Evolutionary conservation across 2,888 invertebrate species (phyloP).

Genomic region (Achlya flavicornis): DNA sequence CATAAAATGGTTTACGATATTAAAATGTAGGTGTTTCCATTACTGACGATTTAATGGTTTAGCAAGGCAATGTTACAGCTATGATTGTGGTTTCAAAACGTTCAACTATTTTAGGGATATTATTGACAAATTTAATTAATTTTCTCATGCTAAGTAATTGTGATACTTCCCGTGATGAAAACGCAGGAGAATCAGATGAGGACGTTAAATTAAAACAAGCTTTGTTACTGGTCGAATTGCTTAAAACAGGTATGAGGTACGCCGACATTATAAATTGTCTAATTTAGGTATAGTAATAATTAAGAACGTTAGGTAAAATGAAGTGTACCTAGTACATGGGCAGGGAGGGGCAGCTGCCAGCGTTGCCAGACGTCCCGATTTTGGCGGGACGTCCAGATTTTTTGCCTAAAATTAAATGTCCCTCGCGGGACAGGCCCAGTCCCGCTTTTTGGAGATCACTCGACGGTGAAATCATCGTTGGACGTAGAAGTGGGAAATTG

Average conservation of each 20-base stretch:
- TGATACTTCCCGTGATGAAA: conserved; percentile 16
- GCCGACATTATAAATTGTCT: not conserved
- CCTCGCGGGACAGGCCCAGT: too few relatives aligned
- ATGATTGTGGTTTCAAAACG: conserved; percentile 34
- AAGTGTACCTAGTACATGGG: too few relatives aligned
- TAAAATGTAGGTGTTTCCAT: conserved; percentile 16
- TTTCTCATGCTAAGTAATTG: conserved; percentile 5
- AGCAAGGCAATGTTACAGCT: conserved; percentile 32
- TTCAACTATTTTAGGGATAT: conserved; percentile 24
- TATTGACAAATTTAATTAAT: conserved; percentile 16
- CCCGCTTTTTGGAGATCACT: too few relatives aligned
- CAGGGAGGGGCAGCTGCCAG: too few relatives aligned
- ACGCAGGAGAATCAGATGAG: conserved; percentile 34
- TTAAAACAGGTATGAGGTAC: conserved; percentile 48
- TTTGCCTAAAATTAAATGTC: too few relatives aligned
- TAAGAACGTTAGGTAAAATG: too few relatives aligned
- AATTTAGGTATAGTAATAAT: too few relatives aligned
- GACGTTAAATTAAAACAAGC: conserved; percentile 51
- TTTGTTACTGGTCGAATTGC: conserved; percentile 48
- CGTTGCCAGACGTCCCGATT: too few relatives aligned
- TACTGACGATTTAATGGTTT: conserved; percentile 17
- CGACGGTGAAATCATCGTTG: too few relatives aligned
- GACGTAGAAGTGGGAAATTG: too few relatives aligned
- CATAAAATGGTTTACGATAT: conserved; percentile 20
- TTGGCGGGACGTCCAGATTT: too few relatives aligned